Base-by-base conservation (phyloP, 2,113 vertebrate species). In the Carassius gibelio region DNA sequence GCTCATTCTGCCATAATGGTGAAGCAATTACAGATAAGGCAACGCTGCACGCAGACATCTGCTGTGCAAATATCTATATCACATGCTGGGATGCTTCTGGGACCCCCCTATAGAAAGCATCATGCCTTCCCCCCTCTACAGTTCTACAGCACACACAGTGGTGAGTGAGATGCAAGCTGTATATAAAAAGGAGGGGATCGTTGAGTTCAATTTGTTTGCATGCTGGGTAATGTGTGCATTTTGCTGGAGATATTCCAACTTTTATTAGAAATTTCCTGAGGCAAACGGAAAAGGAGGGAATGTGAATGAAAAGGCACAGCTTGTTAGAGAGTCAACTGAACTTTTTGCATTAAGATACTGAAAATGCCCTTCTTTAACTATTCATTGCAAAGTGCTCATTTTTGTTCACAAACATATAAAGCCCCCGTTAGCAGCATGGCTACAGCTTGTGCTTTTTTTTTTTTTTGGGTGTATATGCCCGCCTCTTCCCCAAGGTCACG, bases 341-440 rank as follows among this genome's bases (percentile, higher is more conserved):
- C 90, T 94, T 93, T 93, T 92, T 91, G 93, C 90, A 92, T 90
- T 88, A 88, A 87, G n/a, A 84, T 85, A 76, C 89, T 81, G 85
- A 89, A 85, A 91, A 89, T 82, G 91, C 88, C 92, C 86, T 42
- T 80, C 74, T 84, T 93, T 91, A 93, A 93, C 89, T 90, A 93
- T 93, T 93, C 84, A 92, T 90, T 72, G 75, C 78, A 85, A 92
- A 88, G 88, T 90, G 59, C 82, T 75, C 36, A 91, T 91, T 82
- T 85, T 86, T 81, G 71, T 89, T 87, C 72, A 75, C 83, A 80
- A 85, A 11, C 19, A 88, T 85, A 90, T 85, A 91, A 91, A 75
- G 88, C 90, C 86, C 88, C 81, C 87, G 89, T 87, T 84, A 86
- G 89, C 85, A 83, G 38, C 69, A 71, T 69, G 52, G 71, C 88